Conservation (phyloP, 2,888 invertebrate species). For the Osmoderma eremita region DNA sequence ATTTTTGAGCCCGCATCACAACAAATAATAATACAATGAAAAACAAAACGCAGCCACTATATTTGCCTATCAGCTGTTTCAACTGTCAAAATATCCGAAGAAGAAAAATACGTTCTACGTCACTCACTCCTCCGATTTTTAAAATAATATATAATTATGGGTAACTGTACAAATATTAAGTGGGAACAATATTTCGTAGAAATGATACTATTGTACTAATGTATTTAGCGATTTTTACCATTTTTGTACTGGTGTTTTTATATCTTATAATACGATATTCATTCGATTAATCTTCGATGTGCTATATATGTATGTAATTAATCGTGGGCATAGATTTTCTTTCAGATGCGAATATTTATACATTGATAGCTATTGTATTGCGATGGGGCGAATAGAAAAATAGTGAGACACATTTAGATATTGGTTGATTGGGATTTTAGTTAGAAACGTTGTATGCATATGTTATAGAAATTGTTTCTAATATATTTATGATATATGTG, state of each 20-base stretch:
- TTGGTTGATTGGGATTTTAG: constrained; percentile 9
- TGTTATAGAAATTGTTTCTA: constrained; percentile 36
- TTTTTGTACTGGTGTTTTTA: constrained; percentile 36
- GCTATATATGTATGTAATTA: constrained; percentile 39
- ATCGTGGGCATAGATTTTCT: constrained; percentile 31
- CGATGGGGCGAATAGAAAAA: constrained; percentile 2
- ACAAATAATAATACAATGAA: too few relatives aligned
- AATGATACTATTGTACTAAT: constrained; percentile 18
- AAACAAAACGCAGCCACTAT: too few relatives aligned
- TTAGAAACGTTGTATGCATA: constrained; percentile 17
- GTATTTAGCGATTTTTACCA: constrained; percentile 39
- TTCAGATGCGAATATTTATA: constrained; percentile 19
- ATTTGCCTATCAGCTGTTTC: too few relatives aligned
- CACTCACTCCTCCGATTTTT: too few relatives aligned
- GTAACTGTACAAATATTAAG: constrained; percentile 39
- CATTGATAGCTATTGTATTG: neutral
- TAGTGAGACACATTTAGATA: constrained; percentile 1
- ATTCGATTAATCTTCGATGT: constrained; percentile 36
- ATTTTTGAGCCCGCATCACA: too few relatives aligned
- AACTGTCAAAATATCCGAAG: too few relatives aligned
- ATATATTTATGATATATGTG: constrained; percentile 42
- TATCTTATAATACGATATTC: constrained; percentile 20
- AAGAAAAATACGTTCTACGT: too few relatives aligned
- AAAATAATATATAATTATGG: too few relatives aligned
- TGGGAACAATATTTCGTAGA: constrained; percentile 45